Evolutionary conservation across 2,113 vertebrate genomes (phyloP).

Genomic region (Takifugu bimaculatus): DNA sequence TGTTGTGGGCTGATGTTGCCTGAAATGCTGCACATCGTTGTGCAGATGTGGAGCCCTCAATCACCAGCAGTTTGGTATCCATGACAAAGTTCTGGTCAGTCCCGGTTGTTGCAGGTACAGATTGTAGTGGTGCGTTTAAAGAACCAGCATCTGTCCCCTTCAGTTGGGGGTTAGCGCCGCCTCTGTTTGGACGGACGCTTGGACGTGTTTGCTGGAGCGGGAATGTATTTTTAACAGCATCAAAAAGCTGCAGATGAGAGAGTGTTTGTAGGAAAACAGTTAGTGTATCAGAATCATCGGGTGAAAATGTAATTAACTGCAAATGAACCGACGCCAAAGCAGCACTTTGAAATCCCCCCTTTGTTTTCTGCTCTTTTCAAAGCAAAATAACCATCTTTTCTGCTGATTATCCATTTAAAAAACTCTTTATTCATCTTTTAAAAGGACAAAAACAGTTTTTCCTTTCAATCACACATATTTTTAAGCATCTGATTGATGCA

Average conservation of each 20-base stretch:
- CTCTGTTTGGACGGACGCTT: no score
- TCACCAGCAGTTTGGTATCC: no score
- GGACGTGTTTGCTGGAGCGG: no score
- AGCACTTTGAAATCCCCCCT: slow-evolving; percentile 59
- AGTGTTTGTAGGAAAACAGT: slow-evolving; percentile 43
- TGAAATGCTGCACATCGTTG: no score
- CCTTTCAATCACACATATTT: slow-evolving; percentile 61
- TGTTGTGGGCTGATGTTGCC: no score
- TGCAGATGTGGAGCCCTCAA: no score
- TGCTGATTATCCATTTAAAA: slow-evolving; percentile 58
- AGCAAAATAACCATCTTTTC: slow-evolving; percentile 33
- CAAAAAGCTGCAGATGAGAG: slow-evolving; percentile 59
- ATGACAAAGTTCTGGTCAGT: no score
- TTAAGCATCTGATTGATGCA: slow-evolving; percentile 62
- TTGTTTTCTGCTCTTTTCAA: slow-evolving; percentile 54
- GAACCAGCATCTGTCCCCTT: no score
- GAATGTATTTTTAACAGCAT: slow-evolving; percentile 67
- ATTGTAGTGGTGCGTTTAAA: no score
- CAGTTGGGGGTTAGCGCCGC: no score
- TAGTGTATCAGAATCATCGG: slow-evolving; percentile 52
- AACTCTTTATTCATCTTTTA: slow-evolving; percentile 60
- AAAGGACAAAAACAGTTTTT: slow-evolving; percentile 58
- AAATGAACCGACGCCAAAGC: slow-evolving; percentile 59
- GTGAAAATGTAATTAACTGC: slow-evolving; percentile 67
- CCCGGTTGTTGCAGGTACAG: no score